Conservation (phyloP, 2,888 invertebrate genomes). For the Nowickia ferox region DNA sequence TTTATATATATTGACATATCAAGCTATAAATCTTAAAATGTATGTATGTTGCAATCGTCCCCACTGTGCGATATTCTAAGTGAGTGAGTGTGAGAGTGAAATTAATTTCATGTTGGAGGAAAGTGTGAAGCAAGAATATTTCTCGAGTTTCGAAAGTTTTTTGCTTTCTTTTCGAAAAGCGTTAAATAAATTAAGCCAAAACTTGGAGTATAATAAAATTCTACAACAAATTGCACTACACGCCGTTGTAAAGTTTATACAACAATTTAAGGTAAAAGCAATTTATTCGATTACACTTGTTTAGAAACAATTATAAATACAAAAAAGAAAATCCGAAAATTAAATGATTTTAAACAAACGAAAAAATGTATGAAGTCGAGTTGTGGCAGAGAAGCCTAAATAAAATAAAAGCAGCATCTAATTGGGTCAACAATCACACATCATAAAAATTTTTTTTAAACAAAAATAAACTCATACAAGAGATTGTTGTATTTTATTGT, state of each 20-base stretch:
- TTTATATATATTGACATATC: no score
- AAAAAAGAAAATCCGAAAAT: neutral
- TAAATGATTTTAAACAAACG: constrained; percentile 7
- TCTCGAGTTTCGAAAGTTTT: neutral
- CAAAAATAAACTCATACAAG: constrained; percentile 14
- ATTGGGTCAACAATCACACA: constrained; percentile 62
- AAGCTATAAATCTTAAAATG: no score
- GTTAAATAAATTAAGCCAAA: neutral
- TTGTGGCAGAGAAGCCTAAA: constrained; percentile 41
- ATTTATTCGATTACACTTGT: constrained; percentile 9
- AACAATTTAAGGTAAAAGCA: constrained; percentile 5
- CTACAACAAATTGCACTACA: neutral
- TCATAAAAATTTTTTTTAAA: constrained; percentile 27
- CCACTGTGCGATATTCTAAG: no score
- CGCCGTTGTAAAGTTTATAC: neutral
- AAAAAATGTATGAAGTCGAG: neutral
- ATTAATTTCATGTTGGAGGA: neutral
- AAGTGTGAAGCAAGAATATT: neutral
- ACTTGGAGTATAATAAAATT: neutral
- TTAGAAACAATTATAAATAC: constrained; percentile 32
- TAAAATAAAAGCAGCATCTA: constrained; percentile 47
- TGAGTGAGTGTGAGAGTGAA: neutral
- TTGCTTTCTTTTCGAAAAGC: neutral
- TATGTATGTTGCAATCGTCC: no score
- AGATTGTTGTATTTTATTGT: constrained; percentile 34